Percentiles rank a stretch among this genome's conserved stretches.
phyloP scores from a whole-genome alignment of 2,888 invertebrate genomes.

The Diarsia dahlii region DNA sequence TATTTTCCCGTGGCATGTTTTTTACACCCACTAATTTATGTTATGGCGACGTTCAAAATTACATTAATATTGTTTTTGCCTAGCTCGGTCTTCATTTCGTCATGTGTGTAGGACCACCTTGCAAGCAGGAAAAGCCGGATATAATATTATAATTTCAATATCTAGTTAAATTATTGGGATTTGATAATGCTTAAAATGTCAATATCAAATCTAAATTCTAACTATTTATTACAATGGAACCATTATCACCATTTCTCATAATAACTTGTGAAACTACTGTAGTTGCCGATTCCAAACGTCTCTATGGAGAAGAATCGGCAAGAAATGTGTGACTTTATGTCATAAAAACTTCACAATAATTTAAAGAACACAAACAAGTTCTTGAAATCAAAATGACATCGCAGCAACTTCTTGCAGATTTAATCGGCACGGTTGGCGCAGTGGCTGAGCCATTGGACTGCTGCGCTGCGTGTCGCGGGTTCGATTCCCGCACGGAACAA shows the following conservation, averaged over 20 bases:
- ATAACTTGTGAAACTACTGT: too few relatives aligned
- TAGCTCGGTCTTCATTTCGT: constrained; percentile 44
- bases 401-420: not conserved
- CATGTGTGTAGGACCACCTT: constrained; percentile 35
- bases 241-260: too few relatives aligned
- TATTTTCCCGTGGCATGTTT: constrained; percentile 20
- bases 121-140: constrained; percentile 10
- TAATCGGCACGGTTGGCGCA: too few relatives aligned
- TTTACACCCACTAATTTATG: constrained; percentile 41
- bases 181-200: not conserved
- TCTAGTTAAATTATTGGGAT: not conserved
- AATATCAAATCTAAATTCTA: too few relatives aligned
- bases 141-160: not conserved
- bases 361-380: not conserved
- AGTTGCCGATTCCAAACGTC: too few relatives aligned
- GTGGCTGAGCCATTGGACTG: too few relatives aligned
- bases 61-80: constrained; percentile 60
- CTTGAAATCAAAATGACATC: not conserved
- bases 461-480: too few relatives aligned
- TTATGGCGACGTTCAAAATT: constrained; percentile 52
- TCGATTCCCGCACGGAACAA: too few relatives aligned
- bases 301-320: too few relatives aligned
- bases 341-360: not conserved
- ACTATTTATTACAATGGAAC: too few relatives aligned
- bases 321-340: too few relatives aligned